Conservation (phyloP, 2,888 invertebrate species). For the Lasioglossum morio region DNA sequence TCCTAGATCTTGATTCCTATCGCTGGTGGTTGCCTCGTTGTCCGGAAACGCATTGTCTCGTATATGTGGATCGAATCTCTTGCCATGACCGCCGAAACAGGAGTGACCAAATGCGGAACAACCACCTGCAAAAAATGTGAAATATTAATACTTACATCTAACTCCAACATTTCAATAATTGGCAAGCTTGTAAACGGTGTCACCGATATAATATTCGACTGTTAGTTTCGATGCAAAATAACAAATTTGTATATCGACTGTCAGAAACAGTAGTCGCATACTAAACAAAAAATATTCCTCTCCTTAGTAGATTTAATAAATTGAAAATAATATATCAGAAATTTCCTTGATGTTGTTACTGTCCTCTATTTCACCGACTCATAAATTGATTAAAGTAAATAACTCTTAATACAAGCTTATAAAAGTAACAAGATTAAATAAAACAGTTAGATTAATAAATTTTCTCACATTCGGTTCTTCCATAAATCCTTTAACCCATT, state of each 20-base stretch:
- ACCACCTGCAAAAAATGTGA: constrained; percentile 85
- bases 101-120: constrained; percentile 91
- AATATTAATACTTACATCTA: not conserved
- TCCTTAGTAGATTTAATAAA: no score
- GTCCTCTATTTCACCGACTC: not conserved
- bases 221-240: no score
- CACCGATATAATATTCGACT: no score
- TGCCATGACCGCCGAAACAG: constrained; percentile 91
- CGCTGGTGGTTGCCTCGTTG: constrained; percentile 69
- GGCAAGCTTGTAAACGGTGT: no score
- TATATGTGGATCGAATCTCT: constrained; percentile 86
- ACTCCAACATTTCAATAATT: not conserved
- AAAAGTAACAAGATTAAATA: not conserved
- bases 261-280: no score
- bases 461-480: not conserved
- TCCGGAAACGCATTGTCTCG: constrained; percentile 75
- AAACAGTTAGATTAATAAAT: not conserved
- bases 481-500: not conserved
- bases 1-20: constrained; percentile 48
- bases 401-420: not conserved
- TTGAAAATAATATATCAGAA: not conserved
- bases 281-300: no score
- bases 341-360: not conserved
- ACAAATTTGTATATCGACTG: no score
- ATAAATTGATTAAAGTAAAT: no score